Evolutionary conservation across 2,888 invertebrate genomes (phyloP), one percentile per base, ranked within the genome.

Genomic region (Tethea ocularis): DNA sequence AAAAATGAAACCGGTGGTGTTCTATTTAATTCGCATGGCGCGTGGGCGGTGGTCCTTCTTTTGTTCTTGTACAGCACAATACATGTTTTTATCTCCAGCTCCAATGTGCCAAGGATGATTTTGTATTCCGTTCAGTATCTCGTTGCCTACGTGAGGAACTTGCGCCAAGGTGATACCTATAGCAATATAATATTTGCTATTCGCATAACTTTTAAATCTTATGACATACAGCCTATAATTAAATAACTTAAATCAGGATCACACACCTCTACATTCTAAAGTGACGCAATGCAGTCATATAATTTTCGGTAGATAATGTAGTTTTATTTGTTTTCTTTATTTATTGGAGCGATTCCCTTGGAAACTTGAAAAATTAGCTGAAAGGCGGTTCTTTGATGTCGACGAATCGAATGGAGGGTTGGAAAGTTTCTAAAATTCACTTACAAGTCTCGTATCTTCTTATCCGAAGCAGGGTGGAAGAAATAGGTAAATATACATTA

Each of bases 91-190:
- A 58, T 58, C 61, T 51, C 29, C 11, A 61, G 51, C 33, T 54
- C 20, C 33, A 23, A 20, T 41, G 57, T 56, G 61, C 57, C 61
- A 58, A 58, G 61, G 54, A 56, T 36, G 58, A 56, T 67, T 74
- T 69, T 54, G 66, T 77, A 77, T 75, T 76, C 75, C 22, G 61
- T 15, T 58, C 56, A 61, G 67, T 68, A 60, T 58, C 56, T 61
- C 61, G 58, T 65, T 56, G 64, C 41, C 63, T 74, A 77, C 77
- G 75, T 70, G 76, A 71, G 65, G 59, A 69, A 57, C 64, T 56
- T 57, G 63, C 58, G 57, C 55, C 56, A 62, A 70, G 70, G 69
- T 69, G 62, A 23, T 65, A 41, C 26, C 13, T 13, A 15, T 22
- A 51, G 60, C 62, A 56, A 64, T 15, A n/a, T 62, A 68, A 59